phyloP scores from a whole-genome alignment of 2,113 vertebrate species.

The Peromyscus polionotus region DNA sequence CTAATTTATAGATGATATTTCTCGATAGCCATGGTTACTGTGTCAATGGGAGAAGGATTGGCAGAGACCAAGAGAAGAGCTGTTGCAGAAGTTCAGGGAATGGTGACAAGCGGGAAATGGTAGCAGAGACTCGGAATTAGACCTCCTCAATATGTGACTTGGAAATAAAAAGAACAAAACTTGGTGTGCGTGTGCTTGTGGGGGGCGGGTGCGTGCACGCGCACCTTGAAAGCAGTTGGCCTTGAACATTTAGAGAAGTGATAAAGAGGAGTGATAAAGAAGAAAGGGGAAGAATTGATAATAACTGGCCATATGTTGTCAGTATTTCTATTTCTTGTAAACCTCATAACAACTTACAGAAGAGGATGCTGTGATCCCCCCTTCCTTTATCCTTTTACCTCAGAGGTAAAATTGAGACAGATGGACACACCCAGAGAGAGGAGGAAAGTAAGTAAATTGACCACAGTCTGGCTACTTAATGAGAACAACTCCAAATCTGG shows the following conservation, averaged over 20 bases:
- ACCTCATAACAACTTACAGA: neutral
- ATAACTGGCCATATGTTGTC: neutral
- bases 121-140: neutral
- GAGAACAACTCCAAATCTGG: neutral
- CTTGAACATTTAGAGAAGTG: neutral
- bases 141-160: neutral
- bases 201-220: too few species aligned
- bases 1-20: neutral
- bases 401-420: neutral
- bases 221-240: neutral
- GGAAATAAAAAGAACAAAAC: neutral
- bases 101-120: neutral
- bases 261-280: neutral
- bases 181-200: neutral
- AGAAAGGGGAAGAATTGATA: neutral
- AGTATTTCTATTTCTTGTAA: neutral
- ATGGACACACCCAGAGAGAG: neutral
- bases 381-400: neutral
- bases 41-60: neutral
- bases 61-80: neutral
- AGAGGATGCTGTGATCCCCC: neutral
- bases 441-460: neutral
- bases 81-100: neutral
- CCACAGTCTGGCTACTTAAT: neutral
- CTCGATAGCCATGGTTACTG: neutral